Conservation (phyloP, 2,888 invertebrate genomes). For the Anodontia alba region DNA sequence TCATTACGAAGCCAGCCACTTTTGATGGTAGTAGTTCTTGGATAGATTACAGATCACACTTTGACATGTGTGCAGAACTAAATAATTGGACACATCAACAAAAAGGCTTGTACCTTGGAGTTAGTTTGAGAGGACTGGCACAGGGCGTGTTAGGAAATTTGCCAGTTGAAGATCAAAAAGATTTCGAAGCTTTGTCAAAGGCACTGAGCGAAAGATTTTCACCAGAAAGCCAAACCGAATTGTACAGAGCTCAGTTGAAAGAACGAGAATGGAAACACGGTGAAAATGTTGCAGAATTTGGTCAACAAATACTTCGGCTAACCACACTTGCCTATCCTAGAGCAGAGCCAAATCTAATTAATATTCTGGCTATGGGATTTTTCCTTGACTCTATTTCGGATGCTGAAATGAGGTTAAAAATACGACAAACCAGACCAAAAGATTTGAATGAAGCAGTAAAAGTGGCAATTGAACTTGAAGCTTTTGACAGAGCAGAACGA, state of each 20-base stretch:
- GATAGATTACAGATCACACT: too few species aligned
- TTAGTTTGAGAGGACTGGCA: background rate
- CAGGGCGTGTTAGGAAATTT: background rate
- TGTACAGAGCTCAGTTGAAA: too few species aligned
- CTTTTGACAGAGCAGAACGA: conserved; percentile 7
- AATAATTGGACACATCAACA: background rate
- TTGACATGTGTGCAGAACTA: conserved; percentile 1
- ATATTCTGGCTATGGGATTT: conserved; percentile 1
- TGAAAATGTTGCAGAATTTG: conserved; percentile 8
- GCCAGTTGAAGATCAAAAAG: too few species aligned
- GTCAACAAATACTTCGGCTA: background rate
- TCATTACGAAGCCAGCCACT: background rate
- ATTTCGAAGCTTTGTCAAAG: background rate
- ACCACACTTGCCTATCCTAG: conserved; percentile 3
- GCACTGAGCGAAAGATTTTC: too few species aligned
- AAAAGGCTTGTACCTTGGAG: too few species aligned
- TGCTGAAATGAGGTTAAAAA: too few species aligned
- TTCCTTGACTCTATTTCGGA: background rate
- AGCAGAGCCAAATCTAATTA: conserved; percentile 3
- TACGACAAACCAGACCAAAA: background rate
- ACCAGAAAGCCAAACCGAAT: too few species aligned
- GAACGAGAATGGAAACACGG: conserved; percentile 6
- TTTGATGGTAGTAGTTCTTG: conserved; percentile 2
- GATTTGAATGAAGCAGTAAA: too few species aligned
- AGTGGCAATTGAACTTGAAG: conserved; percentile 6